Percentiles rank a stretch among this genome's conserved stretches.
Conservation (phyloP, 2,797 vertebrate genomes). For the Pipistrellus nathusii region DNA sequence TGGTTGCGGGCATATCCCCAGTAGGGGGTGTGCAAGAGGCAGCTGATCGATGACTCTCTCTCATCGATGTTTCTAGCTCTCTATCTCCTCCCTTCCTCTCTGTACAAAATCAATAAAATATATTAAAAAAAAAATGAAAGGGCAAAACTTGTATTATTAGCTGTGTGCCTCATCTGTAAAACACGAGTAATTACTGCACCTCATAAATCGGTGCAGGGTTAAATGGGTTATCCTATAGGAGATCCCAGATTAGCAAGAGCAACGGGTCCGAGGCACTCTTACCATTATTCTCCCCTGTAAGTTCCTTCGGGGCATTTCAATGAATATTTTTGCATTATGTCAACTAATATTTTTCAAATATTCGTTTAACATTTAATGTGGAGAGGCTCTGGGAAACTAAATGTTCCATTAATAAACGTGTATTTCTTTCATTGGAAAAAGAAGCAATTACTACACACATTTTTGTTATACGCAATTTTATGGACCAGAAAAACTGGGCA, state of each 20-base stretch:
- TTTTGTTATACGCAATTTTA: background rate
- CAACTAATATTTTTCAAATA: background rate
- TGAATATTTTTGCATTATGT: background rate
- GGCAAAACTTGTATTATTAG: background rate
- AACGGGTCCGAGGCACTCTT: rapidly evolving
- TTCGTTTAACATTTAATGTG: background rate
- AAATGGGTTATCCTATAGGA: background rate
- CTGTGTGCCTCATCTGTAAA: background rate
- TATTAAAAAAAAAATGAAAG: constrained; percentile 50
- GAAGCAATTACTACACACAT: background rate
- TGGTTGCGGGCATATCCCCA: too few relatives aligned
- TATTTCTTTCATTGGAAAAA: constrained; percentile 50
- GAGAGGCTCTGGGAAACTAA: background rate
- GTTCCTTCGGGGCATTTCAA: background rate
- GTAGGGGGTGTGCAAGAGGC: too few relatives aligned
- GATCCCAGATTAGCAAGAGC: background rate
- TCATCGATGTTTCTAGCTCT: too few relatives aligned
- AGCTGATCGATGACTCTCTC: too few relatives aligned
- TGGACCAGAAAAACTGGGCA: constrained; percentile 14
- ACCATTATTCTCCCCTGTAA: rapidly evolving
- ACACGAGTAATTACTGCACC: background rate
- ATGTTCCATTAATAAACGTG: constrained; percentile 26
- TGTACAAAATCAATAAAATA: too few relatives aligned
- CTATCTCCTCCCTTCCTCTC: too few relatives aligned
- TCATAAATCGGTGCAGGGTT: background rate